These are phyloP conservation scores for Caretta caretta DNA, from an alignment of 2,113 vertebrate species.

Conservation along the genomic window DNA sequence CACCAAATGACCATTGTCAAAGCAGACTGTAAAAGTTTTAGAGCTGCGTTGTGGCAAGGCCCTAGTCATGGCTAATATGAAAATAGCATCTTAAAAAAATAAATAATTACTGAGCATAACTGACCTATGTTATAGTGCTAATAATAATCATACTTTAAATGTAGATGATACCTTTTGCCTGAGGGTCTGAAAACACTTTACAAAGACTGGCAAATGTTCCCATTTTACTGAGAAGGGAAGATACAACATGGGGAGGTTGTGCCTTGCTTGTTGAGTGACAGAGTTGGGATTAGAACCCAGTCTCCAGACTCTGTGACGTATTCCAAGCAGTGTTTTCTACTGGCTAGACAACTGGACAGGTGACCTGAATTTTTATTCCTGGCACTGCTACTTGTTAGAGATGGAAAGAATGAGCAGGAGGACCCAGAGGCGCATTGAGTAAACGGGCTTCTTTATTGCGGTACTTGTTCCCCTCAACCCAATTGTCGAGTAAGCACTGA, in stretches of 20 bases:
- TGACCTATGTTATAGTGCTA: neutral
- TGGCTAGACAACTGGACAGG: neutral
- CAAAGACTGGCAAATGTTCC: neutral
- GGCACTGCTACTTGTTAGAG: neutral
- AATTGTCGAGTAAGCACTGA: no score
- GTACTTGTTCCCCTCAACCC: no score
- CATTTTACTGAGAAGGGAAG: neutral
- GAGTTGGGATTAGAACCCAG: neutral
- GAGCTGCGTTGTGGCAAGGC: neutral
- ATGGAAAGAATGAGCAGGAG: no score
- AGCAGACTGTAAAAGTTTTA: conserved; percentile 6
- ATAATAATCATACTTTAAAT: conserved; percentile 20
- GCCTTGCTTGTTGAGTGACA: neutral
- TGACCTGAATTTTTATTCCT: rapidly evolving
- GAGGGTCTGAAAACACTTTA: conserved; percentile 19
- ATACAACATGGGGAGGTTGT: neutral
- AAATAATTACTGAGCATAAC: conserved; percentile 9
- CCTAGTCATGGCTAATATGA: neutral
- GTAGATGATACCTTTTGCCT: conserved; percentile 15
- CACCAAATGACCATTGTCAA: conserved; percentile 22
- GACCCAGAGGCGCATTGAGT: no score
- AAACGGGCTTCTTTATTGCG: no score
- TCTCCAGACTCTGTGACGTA: rapidly evolving
- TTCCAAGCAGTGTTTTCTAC: neutral
- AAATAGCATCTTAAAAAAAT: conserved; percentile 40